These are phyloP conservation scores for Phylloscopus trochiloides DNA, from an alignment of 2,113 vertebrate species.

Conservation along the genomic window DNA sequence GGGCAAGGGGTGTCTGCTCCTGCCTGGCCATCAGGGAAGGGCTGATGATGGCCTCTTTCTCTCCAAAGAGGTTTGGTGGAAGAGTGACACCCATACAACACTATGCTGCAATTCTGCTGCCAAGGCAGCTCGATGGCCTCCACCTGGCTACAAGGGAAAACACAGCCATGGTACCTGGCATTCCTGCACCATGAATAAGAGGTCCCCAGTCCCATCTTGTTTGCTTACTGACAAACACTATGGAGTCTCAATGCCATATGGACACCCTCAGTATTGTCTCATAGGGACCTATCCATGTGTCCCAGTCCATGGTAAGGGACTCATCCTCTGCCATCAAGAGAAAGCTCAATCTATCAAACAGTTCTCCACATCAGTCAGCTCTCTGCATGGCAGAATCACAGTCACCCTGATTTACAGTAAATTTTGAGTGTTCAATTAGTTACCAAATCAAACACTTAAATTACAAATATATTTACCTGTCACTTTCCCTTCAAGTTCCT, in stretches of 20 bases:
- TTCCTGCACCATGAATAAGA: neutral
- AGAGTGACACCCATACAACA: neutral
- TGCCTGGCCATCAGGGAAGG: neutral
- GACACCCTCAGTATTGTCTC: neutral
- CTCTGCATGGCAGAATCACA: neutral
- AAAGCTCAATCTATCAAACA: neutral
- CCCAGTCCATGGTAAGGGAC: neutral
- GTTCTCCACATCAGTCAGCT: neutral
- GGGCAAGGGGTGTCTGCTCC: neutral
- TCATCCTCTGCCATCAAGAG: neutral
- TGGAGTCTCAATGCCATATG: accelerated
- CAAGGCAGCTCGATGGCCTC: neutral
- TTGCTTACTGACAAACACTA: neutral
- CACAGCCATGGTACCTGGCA: neutral
- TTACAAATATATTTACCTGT: slow-evolving; percentile 28
- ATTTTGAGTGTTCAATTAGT: neutral
- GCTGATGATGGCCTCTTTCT: neutral
- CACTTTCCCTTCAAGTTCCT: neutral
- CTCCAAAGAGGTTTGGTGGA: neutral
- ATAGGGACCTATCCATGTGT: neutral
- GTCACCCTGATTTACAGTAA: neutral
- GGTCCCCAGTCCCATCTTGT: neutral
- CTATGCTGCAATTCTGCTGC: neutral
- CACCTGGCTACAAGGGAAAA: neutral
- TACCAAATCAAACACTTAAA: slow-evolving; percentile 20